Evolutionary conservation across 2,888 invertebrate species (phyloP).

Genomic region (Limnephilus marmoratus): DNA sequence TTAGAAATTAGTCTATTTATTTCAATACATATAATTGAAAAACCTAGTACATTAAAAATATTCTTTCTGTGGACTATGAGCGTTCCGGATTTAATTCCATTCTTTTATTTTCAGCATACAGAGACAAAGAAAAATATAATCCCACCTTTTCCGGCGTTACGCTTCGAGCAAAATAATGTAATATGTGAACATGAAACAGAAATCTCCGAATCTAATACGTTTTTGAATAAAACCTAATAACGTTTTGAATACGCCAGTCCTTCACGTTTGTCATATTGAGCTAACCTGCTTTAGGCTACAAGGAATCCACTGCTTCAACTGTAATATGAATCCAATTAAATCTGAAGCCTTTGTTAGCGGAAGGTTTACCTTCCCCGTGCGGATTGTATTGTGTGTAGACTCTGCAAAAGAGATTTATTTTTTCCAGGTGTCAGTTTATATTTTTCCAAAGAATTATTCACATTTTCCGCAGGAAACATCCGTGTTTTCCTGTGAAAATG

Average conservation of each 20-base stretch:
- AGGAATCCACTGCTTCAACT: slow-evolving; percentile 10
- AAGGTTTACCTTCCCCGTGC: neutral
- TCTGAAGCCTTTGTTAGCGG: slow-evolving; percentile 33
- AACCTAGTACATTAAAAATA: neutral
- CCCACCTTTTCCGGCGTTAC: neutral
- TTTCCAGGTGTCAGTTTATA: neutral
- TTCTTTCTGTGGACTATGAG: neutral
- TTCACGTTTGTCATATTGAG: slow-evolving; percentile 21
- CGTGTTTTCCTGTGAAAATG: neutral
- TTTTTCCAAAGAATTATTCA: neutral
- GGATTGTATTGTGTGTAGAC: neutral
- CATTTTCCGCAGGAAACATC: neutral
- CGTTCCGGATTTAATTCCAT: neutral
- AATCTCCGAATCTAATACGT: neutral
- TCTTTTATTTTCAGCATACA: neutral
- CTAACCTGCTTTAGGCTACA: slow-evolving; percentile 9
- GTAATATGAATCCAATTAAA: slow-evolving; percentile 39
- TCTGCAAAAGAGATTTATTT: neutral
- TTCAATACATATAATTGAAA: neutral
- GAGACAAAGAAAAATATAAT: neutral
- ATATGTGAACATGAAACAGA: neutral
- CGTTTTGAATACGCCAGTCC: slow-evolving; percentile 6
- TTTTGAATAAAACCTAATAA: slow-evolving; percentile 11
- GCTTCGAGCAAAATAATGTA: neutral
- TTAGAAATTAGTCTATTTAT: neutral